Conservation (phyloP, 2,888 invertebrate genomes). For the Luperina testacea region DNA sequence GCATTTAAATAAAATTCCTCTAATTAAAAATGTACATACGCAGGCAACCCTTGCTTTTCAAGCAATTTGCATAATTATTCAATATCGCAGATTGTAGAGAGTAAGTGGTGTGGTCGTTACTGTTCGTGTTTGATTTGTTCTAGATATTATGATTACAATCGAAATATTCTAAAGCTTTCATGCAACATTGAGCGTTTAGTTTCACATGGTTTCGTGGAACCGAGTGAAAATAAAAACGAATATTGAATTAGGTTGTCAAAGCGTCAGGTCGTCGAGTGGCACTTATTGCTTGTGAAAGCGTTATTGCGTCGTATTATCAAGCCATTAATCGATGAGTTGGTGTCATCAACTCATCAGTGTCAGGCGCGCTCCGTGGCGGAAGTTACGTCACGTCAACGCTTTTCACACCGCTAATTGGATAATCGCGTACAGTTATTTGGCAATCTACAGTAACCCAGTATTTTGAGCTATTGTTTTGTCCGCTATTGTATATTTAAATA, state of each 20-base stretch:
- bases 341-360: conserved; percentile 62
- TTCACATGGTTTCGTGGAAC: conserved; percentile 7
- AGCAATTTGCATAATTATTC: conserved; percentile 54
- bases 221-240: conserved; percentile 37
- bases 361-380: conserved; percentile 51
- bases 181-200: conserved; percentile 4
- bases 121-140: conserved; percentile 47
- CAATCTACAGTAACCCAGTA: conserved; percentile 60
- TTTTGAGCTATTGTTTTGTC: conserved; percentile 64
- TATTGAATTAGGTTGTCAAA: conserved; percentile 46
- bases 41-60: conserved; percentile 26
- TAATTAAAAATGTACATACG: conserved; percentile 37
- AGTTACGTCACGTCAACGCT: conserved; percentile 64
- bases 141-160: conserved; percentile 41
- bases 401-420: conserved; percentile 72
- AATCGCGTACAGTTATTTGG: conserved; percentile 67
- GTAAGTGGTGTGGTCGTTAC: conserved; percentile 47
- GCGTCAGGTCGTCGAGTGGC: conserved; percentile 42
- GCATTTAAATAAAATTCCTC: conserved; percentile 30
- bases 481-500: conserved; percentile 55
- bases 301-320: conserved; percentile 72
- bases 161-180: conserved; percentile 13
- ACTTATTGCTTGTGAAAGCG: conserved; percentile 58
- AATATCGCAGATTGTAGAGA: conserved; percentile 49
- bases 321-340: conserved; percentile 71